Evolutionary conservation across 1,140 invertebrate genomes (phyloP).

Genomic region (Drosophila saltans): DNA sequence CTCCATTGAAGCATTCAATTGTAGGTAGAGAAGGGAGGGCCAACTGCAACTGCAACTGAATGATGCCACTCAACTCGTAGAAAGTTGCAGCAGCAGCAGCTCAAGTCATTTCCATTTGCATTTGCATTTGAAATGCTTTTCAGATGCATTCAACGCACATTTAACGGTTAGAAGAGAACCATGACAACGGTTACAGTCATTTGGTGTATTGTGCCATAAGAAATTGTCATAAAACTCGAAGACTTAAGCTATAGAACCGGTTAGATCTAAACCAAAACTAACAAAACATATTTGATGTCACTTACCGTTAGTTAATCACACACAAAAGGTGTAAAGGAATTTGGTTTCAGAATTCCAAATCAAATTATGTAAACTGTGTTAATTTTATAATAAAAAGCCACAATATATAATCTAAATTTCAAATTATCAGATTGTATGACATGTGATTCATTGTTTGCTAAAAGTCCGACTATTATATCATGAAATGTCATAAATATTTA

Average conservation of each 20-base stretch:
- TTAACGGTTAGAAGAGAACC: constrained; percentile 59
- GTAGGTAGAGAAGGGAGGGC: constrained; percentile 33
- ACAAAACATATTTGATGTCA: constrained; percentile 58
- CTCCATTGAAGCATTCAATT: constrained; percentile 80
- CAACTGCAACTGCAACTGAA: constrained; percentile 22
- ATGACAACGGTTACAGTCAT: constrained; percentile 34
- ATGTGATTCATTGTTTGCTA: too few species aligned
- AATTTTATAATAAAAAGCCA: not conserved
- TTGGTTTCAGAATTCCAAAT: constrained; percentile 15
- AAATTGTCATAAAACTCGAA: constrained; percentile 43
- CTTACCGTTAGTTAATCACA: constrained; percentile 60
- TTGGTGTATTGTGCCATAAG: constrained; percentile 14
- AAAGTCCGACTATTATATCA: too few species aligned
- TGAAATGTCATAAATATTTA: too few species aligned
- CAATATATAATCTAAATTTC: not conserved
- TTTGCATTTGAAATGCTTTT: constrained; percentile 43
- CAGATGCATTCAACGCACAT: constrained; percentile 26
- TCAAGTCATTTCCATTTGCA: constrained; percentile 43
- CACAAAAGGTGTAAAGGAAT: constrained; percentile 41
- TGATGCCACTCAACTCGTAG: constrained; percentile 27
- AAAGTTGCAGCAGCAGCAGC: constrained; percentile 14
- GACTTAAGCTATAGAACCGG: constrained; percentile 41
- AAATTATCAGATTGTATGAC: not conserved
- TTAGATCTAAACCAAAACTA: constrained; percentile 21
- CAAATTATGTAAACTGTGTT: constrained; percentile 47